Evolutionary conservation across 2,797 vertebrate genomes (phyloP).

Genomic region (Amblyopsis hoosieri): DNA sequence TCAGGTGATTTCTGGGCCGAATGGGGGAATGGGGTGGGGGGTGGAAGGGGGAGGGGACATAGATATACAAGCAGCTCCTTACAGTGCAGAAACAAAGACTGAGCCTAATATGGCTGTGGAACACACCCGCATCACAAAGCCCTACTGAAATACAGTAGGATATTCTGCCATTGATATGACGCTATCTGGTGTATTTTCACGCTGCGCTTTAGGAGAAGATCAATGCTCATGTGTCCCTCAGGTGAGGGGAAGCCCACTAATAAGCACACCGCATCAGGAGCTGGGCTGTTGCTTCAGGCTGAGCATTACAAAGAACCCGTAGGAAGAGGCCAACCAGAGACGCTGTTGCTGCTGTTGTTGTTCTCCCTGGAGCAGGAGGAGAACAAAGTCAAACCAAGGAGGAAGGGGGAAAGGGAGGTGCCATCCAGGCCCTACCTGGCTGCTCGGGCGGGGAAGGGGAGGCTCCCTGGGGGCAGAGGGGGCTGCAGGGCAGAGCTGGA

Average conservation of each 20-base stretch:
- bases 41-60: constrained; percentile 15
- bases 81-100: constrained; percentile 35
- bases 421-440: constrained; percentile 12
- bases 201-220: constrained; percentile 26
- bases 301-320: constrained; percentile 69
- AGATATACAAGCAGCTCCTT: not conserved
- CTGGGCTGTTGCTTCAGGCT: constrained; percentile 47
- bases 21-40: constrained; percentile 13
- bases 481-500: constrained; percentile 9
- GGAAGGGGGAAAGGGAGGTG: constrained; percentile 19
- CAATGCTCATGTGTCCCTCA: constrained; percentile 48
- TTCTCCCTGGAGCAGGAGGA: constrained; percentile 29
- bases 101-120: constrained; percentile 19
- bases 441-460: constrained; percentile 12
- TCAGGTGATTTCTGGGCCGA: constrained; percentile 55
- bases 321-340: constrained; percentile 56
- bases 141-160: not conserved
- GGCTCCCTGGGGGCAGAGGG: constrained; percentile 20
- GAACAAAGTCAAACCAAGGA: constrained; percentile 69
- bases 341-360: constrained; percentile 28
- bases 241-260: constrained; percentile 69
- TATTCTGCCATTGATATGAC: constrained; percentile 21
- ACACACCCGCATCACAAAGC: not conserved
- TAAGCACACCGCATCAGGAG: constrained; percentile 66
- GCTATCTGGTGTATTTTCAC: constrained; percentile 25